phyloP scores from a whole-genome alignment of 2,113 vertebrate species.

The Cairina moschata region DNA sequence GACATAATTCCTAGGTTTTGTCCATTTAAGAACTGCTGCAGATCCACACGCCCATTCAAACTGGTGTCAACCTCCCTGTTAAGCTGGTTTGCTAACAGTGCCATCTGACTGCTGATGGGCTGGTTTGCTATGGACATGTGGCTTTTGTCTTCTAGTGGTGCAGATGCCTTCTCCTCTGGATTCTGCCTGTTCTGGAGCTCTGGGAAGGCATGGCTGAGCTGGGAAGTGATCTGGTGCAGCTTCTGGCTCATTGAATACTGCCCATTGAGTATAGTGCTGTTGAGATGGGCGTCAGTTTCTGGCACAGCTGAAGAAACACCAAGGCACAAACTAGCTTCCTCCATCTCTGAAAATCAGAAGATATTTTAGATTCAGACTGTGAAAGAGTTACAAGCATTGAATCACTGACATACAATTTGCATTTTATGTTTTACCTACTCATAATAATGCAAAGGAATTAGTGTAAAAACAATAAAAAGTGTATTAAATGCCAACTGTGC shows the following conservation, averaged over 20 bases:
- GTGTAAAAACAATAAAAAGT: conserved; percentile 73
- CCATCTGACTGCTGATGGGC: conserved; percentile 97
- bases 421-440: conserved; percentile 57
- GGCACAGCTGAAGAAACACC: conserved; percentile 93
- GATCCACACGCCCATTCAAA: conserved; percentile 93
- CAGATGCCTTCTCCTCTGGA: conserved; percentile 88
- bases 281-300: conserved; percentile 92
- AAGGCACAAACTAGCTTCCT: conserved; percentile 99
- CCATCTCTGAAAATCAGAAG: conserved; percentile 88
- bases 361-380: conserved; percentile 68
- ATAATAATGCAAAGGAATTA: conserved; percentile 57
- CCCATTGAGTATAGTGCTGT: conserved; percentile 93
- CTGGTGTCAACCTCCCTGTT: conserved; percentile 93
- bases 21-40: conserved; percentile 98
- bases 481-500: conserved; percentile 77
- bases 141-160: conserved; percentile 91
- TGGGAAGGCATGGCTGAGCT: conserved; percentile 96
- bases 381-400: neutral
- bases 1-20: conserved; percentile 99
- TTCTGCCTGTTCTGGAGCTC: conserved; percentile 92
- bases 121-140: conserved; percentile 90
- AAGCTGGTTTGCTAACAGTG: conserved; percentile 93
- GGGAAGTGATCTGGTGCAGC: conserved; percentile 95
- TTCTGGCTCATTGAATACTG: conserved; percentile 99
- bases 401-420: neutral